Conservation (phyloP, 1,140 invertebrate species). For the Paraescarpia echinospica region DNA sequence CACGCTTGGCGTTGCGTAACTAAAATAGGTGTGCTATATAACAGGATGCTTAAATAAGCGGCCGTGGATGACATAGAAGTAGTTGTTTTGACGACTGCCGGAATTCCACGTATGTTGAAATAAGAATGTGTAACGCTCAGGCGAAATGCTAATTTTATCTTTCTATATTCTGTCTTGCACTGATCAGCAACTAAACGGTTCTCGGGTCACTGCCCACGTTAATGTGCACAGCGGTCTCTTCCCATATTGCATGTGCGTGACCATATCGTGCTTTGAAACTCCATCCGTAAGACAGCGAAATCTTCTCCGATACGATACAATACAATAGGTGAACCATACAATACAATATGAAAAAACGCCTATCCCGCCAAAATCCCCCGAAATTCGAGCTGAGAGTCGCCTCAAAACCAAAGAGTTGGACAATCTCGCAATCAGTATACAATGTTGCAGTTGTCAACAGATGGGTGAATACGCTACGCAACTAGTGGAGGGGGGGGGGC, state of each 20-base stretch:
- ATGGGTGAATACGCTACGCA: no score
- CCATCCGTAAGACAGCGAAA: background rate
- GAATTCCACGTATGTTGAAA: background rate
- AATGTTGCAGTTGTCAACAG: no score
- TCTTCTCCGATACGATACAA: background rate
- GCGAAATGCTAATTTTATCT: background rate
- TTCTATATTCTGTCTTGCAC: background rate
- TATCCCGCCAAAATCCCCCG: no score
- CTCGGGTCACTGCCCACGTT: background rate
- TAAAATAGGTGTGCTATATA: background rate
- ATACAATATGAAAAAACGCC: no score
- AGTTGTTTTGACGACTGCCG: background rate
- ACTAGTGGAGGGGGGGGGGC: no score
- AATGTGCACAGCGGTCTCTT: background rate
- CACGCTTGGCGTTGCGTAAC: background rate
- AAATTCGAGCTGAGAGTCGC: no score
- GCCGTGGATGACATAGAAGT: background rate
- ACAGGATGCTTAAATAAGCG: constrained; percentile 5
- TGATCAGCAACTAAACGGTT: background rate
- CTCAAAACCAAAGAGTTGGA: background rate
- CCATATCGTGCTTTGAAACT: background rate
- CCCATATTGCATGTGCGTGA: no score
- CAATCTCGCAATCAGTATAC: no score
- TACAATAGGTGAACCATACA: no score
- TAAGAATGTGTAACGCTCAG: background rate